These are phyloP conservation scores for Cephus sareptanus DNA, from an alignment of 2,888 invertebrate genomes.

Conservation along the genomic window DNA sequence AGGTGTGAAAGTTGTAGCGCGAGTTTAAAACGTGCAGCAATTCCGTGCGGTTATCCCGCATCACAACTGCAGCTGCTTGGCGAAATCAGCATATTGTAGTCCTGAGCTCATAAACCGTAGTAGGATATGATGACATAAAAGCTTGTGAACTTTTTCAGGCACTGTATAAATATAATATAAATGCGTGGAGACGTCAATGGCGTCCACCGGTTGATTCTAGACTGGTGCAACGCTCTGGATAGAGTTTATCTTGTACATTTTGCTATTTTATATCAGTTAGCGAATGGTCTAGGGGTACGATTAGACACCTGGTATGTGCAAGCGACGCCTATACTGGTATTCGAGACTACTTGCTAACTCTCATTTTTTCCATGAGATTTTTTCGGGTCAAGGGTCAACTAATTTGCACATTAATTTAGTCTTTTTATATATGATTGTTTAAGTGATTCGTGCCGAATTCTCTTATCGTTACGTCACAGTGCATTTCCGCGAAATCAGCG, in stretches of 20 bases:
- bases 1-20: neutral
- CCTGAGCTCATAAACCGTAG: neutral
- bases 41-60: neutral
- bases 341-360: slow-evolving; percentile 64
- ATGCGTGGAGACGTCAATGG: neutral
- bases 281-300: slow-evolving; percentile 62
- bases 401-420: neutral
- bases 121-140: neutral
- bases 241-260: slow-evolving; percentile 44
- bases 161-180: neutral
- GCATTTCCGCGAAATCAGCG: neutral
- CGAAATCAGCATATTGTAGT: neutral
- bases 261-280: slow-evolving; percentile 55
- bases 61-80: neutral
- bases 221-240: slow-evolving; percentile 14
- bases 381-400: slow-evolving; percentile 43
- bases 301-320: slow-evolving; percentile 32
- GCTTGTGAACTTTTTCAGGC: neutral
- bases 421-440: neutral
- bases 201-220: neutral
- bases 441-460: neutral
- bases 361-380: slow-evolving; percentile 57
- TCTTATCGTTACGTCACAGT: slow-evolving; percentile 1
- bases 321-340: slow-evolving; percentile 44
- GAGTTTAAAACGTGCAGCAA: neutral